Conservation (phyloP, 2,113 vertebrate species). For the Datnioides undecimradiatus region DNA sequence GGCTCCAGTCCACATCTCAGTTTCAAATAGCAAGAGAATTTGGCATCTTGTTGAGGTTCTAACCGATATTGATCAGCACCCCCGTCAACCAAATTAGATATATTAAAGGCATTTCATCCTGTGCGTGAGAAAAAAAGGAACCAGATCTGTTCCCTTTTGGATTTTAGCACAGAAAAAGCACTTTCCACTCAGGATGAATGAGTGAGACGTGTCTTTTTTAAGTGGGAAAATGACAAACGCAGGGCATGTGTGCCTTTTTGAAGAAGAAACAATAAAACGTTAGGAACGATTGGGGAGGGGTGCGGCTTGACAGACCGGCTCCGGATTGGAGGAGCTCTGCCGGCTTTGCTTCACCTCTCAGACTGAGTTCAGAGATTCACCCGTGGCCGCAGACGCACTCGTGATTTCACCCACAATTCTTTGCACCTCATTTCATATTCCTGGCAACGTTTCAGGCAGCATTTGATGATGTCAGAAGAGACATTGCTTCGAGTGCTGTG, state of each 20-base stretch:
- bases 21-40: not conserved
- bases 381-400: slow-evolving; percentile 29
- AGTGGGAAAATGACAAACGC: not conserved
- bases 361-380: slow-evolving; percentile 43
- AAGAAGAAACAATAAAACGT: slow-evolving; percentile 15
- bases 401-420: slow-evolving; percentile 49
- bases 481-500: slow-evolving; percentile 9
- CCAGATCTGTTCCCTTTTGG: not conserved
- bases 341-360: slow-evolving; percentile 15
- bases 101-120: not conserved
- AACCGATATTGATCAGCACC: not conserved
- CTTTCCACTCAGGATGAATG: not conserved
- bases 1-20: no score
- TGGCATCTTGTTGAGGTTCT: not conserved
- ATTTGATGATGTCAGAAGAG: slow-evolving; percentile 50
- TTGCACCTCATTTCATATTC: slow-evolving; percentile 36
- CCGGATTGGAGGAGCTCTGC: not conserved
- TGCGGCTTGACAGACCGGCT: slow-evolving; percentile 15
- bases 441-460: slow-evolving; percentile 10
- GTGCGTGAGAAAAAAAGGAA: not conserved
- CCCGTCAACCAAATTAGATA: not conserved
- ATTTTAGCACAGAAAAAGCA: not conserved
- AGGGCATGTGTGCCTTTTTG: slow-evolving; percentile 9
- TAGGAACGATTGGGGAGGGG: slow-evolving; percentile 7
- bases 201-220: not conserved